These are phyloP conservation scores for Phodopus roborovskii DNA, from an alignment of 2,113 vertebrate species.

Conservation along the genomic window DNA sequence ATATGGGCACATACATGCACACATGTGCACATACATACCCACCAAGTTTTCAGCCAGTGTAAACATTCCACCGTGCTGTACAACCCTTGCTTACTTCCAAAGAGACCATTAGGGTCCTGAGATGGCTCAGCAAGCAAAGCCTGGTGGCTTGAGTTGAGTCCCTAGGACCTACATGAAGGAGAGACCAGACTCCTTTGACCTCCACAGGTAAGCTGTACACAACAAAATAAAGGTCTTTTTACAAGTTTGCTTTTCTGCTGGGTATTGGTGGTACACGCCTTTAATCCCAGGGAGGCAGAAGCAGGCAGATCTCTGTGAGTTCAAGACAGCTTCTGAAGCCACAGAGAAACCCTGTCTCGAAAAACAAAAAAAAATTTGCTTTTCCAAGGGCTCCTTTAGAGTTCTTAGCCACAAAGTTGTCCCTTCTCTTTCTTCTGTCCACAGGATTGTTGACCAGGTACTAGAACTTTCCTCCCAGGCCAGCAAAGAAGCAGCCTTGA, in stretches of 20 bases:
- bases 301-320: too few relatives aligned
- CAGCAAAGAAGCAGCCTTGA: slow-evolving; percentile 85
- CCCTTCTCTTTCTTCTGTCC: not conserved
- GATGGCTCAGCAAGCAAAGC: not conserved
- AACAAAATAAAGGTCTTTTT: not conserved
- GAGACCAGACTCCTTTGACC: not conserved
- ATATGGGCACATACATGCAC: not conserved
- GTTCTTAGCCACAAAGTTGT: not conserved
- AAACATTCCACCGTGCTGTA: not conserved
- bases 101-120: not conserved
- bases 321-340: too few relatives aligned
- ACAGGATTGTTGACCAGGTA: slow-evolving; percentile 82
- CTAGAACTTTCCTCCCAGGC: slow-evolving; percentile 87
- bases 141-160: not conserved
- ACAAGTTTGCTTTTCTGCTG: not conserved
- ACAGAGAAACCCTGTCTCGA: too few relatives aligned
- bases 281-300: too few relatives aligned
- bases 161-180: not conserved
- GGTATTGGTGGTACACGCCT: too few relatives aligned
- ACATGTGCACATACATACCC: not conserved
- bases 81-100: not conserved
- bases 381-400: not conserved
- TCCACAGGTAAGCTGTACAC: not conserved
- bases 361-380: not conserved
- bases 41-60: not conserved